Evolutionary conservation across 2,797 vertebrate species (phyloP), one percentile per base, ranked within the genome.

Genomic region (Holocentrus rufus): DNA sequence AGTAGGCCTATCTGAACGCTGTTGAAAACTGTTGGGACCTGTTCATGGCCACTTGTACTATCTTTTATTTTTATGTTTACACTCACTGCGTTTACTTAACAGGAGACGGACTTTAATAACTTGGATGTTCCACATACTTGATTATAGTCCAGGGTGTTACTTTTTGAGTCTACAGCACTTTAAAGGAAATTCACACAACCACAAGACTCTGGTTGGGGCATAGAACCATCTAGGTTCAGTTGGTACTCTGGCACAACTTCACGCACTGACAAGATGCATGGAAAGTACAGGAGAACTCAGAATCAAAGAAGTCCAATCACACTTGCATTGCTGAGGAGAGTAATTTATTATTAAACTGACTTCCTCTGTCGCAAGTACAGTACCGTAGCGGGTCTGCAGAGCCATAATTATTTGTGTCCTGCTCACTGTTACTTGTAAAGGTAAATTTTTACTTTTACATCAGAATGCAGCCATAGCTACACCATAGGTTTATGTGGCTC

Each of bases 61-160:
- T 66, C 6, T 46, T 18, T 17, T 17, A 50, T 5, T 27, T 72
- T 9, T 44, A 44, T 1, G 14, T 53, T 58, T 71, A 18, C 17
- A 53, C 57, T 31, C 17, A 53, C 57, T 31, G 44, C 11, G 54
- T 68, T 65, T 77, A 18, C 2, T 22, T n/a, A 59, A 58, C n/a
- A n/a, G 10, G 1, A 50, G 3, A 20, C 1, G 55, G 2, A 34
- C 7, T 55, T 59, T 15, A 65, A 23, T 67, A 65, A 30, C 22
- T 44, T 0, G 1, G 20, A 52, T 54, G 5, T 75, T 60, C 14
- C 3, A 61, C 17, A 65, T 42, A 17, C 15, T 6, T 53, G 13
- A 2, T 55, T 34, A 58, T 57, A 17, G 46, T 31, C 39, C 1
- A 17, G 42, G n/a, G 18, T 1, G 10, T 25, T 5, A 31, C 20